Conservation (phyloP, 1,140 invertebrate species). For the Drosophila lacteicornis region DNA sequence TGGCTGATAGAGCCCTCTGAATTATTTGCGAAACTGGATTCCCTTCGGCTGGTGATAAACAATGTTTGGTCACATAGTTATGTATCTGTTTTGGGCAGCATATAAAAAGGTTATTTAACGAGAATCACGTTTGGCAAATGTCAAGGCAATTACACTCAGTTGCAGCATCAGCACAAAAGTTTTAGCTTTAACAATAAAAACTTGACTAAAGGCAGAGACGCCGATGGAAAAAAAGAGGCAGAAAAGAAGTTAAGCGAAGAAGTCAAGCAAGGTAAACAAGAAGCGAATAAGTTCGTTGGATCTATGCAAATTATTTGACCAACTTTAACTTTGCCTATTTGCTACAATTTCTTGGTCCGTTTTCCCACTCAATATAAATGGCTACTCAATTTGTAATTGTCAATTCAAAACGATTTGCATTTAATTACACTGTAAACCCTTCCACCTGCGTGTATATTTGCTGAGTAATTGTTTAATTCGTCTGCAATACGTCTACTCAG, state of each 20-base stretch:
- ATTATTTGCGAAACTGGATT: conserved; percentile 17
- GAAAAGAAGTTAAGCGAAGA: conserved; percentile 14
- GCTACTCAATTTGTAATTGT: not conserved
- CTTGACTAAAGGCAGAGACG: conserved; percentile 5
- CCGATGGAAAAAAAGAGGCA: conserved; percentile 5
- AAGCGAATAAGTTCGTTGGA: conserved; percentile 15
- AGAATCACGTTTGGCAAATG: conserved; percentile 62
- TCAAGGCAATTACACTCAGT: conserved; percentile 46
- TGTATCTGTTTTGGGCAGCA: not conserved
- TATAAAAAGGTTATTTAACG: conserved; percentile 17
- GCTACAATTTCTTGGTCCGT: not conserved
- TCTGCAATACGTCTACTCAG: not conserved
- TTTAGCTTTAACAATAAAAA: conserved; percentile 20
- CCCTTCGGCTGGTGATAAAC: not conserved
- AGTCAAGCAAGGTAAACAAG: conserved; percentile 31
- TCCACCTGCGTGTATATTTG: not conserved
- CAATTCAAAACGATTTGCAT: conserved; percentile 1
- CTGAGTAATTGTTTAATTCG: not conserved
- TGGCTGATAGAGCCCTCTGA: not conserved
- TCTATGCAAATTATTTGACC: conserved; percentile 33
- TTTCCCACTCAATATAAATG: not conserved
- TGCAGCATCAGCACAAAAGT: conserved; percentile 37
- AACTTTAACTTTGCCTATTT: not conserved
- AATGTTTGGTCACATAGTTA: not conserved
- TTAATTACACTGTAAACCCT: not conserved